Evolutionary conservation across 2,888 invertebrate species (phyloP).

Genomic region (Thymelicus acteon): DNA sequence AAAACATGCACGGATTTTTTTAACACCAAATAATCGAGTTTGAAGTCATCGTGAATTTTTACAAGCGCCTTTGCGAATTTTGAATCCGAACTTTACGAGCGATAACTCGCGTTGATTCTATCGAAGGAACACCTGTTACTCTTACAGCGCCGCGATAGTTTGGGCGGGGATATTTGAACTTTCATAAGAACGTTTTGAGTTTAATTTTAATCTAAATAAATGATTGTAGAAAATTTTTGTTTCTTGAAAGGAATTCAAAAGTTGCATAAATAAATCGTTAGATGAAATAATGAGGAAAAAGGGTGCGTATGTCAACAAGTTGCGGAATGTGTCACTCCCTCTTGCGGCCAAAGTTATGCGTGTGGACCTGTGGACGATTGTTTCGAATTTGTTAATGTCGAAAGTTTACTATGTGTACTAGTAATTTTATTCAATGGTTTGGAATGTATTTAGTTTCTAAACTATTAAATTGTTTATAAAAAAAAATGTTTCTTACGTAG

Average conservation of each 20-base stretch:
- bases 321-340: not conserved
- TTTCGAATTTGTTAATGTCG: no score
- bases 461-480: no score
- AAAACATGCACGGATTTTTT: not conserved
- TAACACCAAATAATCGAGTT: not conserved
- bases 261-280: not conserved
- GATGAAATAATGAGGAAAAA: not conserved
- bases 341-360: not conserved
- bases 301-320: not conserved
- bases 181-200: not conserved
- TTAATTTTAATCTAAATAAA: not conserved
- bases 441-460: no score
- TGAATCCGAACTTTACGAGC: conserved; percentile 12
- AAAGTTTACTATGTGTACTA: no score
- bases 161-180: not conserved
- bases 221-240: no score
- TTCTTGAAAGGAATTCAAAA: not conserved
- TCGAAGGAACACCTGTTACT: conserved; percentile 31
- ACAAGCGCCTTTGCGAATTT: conserved; percentile 11
- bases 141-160: conserved; percentile 3
- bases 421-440: no score
- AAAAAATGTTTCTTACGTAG: no score
- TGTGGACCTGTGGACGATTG: no score
- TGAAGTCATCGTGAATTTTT: conserved; percentile 16
- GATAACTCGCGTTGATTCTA: conserved; percentile 2